Conservation (phyloP, 1,140 invertebrate species). For the Plodia interpunctella region DNA sequence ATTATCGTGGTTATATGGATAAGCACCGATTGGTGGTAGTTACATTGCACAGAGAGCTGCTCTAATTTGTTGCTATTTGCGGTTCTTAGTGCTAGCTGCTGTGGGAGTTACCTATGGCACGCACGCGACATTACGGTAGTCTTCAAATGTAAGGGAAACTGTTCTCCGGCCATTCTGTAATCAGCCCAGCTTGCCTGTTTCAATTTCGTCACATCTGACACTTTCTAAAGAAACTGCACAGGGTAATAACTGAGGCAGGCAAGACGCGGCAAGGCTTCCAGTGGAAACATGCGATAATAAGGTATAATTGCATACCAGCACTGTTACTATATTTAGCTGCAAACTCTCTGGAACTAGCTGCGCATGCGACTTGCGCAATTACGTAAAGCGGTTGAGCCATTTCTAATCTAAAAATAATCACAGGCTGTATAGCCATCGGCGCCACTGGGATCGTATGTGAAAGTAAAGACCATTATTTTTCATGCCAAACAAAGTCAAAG, state of each 20-base stretch:
- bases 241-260: constrained; percentile 50
- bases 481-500: constrained; percentile 26
- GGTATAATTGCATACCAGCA: constrained; percentile 71
- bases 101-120: constrained; percentile 45
- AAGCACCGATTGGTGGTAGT: constrained; percentile 9
- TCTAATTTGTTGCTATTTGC: constrained; percentile 41
- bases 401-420: constrained; percentile 78
- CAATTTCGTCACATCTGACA: constrained; percentile 68
- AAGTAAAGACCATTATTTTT: constrained; percentile 70
- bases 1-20: background rate
- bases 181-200: constrained; percentile 49
- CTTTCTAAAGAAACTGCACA: constrained; percentile 72
- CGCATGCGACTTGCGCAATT: constrained; percentile 71
- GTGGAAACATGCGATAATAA: constrained; percentile 74
- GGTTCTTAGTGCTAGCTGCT: constrained; percentile 21
- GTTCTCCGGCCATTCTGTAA: constrained; percentile 45
- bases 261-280: constrained; percentile 59
- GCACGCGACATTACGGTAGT: constrained; percentile 60
- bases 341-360: constrained; percentile 65
- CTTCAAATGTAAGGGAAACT: constrained; percentile 48
- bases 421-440: constrained; percentile 67
- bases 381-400: constrained; percentile 76
- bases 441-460: constrained; percentile 69
- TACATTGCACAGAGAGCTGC: constrained; percentile 29
- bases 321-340: constrained; percentile 73